These are phyloP conservation scores for Ptychadena robeensis DNA, from an alignment of 2,797 vertebrate species.

Conservation along the genomic window DNA sequence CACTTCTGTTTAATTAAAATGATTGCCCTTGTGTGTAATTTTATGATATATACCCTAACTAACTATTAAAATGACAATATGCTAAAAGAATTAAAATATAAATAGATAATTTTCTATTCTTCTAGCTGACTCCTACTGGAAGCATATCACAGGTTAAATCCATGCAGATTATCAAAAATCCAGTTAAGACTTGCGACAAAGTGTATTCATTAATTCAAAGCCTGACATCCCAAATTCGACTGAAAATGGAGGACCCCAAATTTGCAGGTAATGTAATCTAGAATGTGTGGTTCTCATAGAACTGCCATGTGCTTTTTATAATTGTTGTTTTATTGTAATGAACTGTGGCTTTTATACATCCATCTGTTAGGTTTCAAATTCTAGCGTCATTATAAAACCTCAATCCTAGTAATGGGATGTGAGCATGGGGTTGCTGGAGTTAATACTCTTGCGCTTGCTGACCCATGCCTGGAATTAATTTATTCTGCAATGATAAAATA, in stretches of 20 bases:
- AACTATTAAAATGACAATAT: background rate
- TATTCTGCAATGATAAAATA: background rate
- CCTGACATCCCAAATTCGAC: constrained; percentile 86
- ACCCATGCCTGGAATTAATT: background rate
- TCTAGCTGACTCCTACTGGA: constrained; percentile 84
- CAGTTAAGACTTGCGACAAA: constrained; percentile 88
- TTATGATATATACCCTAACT: no score
- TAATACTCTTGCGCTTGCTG: background rate
- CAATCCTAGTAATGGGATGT: constrained; percentile 12
- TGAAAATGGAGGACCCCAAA: constrained; percentile 87
- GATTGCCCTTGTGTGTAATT: no score
- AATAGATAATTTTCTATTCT: background rate
- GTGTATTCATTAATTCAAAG: constrained; percentile 88
- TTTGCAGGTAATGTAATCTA: constrained; percentile 77
- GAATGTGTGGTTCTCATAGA: background rate
- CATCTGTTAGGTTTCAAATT: constrained; percentile 5
- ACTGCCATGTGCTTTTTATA: background rate
- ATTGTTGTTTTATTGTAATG: background rate
- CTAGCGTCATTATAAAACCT: background rate
- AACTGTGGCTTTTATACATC: background rate
- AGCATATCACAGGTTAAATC: constrained; percentile 86
- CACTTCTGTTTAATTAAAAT: no score
- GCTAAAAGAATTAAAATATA: background rate
- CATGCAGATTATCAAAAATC: constrained; percentile 89
- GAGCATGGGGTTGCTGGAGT: background rate